Base-by-base conservation (phyloP, 2,797 vertebrate genomes). In the Dromococcyx pavoninus region DNA sequence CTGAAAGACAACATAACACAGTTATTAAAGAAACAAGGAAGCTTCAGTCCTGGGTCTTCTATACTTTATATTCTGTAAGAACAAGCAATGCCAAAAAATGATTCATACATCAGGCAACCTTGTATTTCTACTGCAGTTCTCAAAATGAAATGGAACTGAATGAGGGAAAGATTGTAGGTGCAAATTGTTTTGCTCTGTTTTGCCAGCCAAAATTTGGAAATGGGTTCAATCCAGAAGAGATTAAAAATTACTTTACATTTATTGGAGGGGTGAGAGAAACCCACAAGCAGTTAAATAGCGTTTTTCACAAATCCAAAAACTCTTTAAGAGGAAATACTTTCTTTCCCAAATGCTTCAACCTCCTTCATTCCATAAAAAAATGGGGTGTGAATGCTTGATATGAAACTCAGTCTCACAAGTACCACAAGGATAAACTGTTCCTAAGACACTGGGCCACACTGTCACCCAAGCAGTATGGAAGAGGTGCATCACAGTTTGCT, bases 1-100 rank as follows among this genome's bases (percentile, higher is more conserved):
- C 67, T 96, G 95, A 97, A 91, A 96, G 94, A 96, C 94, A 97
- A 87, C 50, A 93, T 89, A 92, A 95, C 88, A 57, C 73, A 93
- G 91, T 25, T 35, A 39, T 89, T 69, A 86, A 87, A 13, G 60
- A 6, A 77, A 79, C 65, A 94, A 91, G 41, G 44, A 79, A 91
- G 73, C 74, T 56, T 91, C 62, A 86, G 57, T 21, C 78, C 44
- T 10, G 21, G 60, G 25, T 21, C 22, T 86, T 87, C 77, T 70
- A 37, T 4, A 4, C 53, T 91, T 77, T 39, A 13, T 57, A 46
- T 44, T 75, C n/a, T 17, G n/a, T 50, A 85, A 79, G 28, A 73
- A 88, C 37, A 87, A 88, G 46, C 82, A 64, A 24, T 15, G 11
- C 54, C 72, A 37, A 77, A 61, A 69, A 85, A 62, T 14, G 48